Evolutionary conservation across 2,888 invertebrate species (phyloP).

Genomic region (Drosophila koepferae): DNA sequence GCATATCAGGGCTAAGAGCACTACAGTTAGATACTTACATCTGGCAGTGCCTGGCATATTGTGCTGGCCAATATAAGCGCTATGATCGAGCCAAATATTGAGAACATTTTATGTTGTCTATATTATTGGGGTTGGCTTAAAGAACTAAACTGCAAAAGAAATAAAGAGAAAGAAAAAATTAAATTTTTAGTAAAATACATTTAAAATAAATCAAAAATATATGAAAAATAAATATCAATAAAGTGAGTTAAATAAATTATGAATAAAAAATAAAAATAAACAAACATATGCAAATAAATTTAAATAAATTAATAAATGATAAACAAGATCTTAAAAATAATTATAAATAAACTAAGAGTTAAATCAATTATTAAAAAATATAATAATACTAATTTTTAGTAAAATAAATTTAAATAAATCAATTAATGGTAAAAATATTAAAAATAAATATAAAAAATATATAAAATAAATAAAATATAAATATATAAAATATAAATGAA

Average conservation of each 20-base stretch:
- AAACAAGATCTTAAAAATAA: background rate
- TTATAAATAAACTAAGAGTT: background rate
- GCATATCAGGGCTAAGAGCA: conserved; percentile 8
- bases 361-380: background rate
- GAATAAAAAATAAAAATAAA: background rate
- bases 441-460: background rate
- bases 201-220: background rate
- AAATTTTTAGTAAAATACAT: background rate
- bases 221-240: background rate
- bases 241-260: background rate
- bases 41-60: conserved; percentile 84
- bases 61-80: conserved; percentile 83
- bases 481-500: background rate
- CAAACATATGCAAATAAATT: background rate
- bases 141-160: conserved; percentile 69
- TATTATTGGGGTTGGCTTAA: conserved; percentile 45
- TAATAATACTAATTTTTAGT: background rate
- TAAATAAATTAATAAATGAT: background rate
- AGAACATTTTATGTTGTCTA: conserved; percentile 79
- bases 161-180: background rate
- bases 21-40: conserved; percentile 82
- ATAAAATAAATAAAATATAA: no score
- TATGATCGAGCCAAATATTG: conserved; percentile 78
- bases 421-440: background rate
- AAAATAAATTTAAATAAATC: no score